A percentile compares a stretch with the other conserved stretches of the same genome.
phyloP scores from a whole-genome alignment of 2,888 invertebrate genomes.

The Kuschelorhynchus macadamiae region DNA sequence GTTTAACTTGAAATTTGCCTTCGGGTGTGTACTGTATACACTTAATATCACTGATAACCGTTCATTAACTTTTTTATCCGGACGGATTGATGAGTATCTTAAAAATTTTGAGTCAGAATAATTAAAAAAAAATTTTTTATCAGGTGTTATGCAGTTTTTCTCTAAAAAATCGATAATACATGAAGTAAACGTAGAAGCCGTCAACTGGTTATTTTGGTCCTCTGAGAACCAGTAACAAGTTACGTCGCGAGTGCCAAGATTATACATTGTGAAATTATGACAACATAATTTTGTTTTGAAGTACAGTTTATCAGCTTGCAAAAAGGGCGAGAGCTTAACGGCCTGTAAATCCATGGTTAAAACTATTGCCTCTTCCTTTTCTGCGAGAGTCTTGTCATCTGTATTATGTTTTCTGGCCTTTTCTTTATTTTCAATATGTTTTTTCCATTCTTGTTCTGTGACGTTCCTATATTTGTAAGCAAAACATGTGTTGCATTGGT shows the following conservation, averaged over 20 bases:
- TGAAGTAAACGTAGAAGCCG: constrained; percentile 4
- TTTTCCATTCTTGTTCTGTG: constrained; percentile 25
- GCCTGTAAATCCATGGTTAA: constrained; percentile 45
- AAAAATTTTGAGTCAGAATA: background rate
- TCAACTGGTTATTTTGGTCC: background rate
- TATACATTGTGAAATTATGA: too few relatives aligned
- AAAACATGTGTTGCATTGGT: too few relatives aligned
- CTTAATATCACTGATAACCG: constrained; percentile 23
- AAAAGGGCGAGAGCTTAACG: constrained; percentile 25
- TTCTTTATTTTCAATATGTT: constrained; percentile 1
- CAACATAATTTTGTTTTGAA: constrained; percentile 40
- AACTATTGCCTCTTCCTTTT: constrained; percentile 6
- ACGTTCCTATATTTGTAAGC: constrained; percentile 14
- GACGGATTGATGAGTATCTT: background rate
- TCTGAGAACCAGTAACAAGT: background rate
- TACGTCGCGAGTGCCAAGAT: too few relatives aligned
- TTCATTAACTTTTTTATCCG: constrained; percentile 8
- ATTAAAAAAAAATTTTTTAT: background rate
- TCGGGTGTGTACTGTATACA: constrained; percentile 17
- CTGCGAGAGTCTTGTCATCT: constrained; percentile 11
- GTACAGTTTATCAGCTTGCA: constrained; percentile 39
- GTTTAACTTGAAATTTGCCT: background rate
- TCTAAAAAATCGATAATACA: background rate
- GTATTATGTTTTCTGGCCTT: constrained; percentile 3
- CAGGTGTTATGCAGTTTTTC: constrained; percentile 19